Evolutionary conservation across 2,113 vertebrate species (phyloP), one percentile per base, ranked within the genome.

Genomic region (Nannobrachium achirus): DNA sequence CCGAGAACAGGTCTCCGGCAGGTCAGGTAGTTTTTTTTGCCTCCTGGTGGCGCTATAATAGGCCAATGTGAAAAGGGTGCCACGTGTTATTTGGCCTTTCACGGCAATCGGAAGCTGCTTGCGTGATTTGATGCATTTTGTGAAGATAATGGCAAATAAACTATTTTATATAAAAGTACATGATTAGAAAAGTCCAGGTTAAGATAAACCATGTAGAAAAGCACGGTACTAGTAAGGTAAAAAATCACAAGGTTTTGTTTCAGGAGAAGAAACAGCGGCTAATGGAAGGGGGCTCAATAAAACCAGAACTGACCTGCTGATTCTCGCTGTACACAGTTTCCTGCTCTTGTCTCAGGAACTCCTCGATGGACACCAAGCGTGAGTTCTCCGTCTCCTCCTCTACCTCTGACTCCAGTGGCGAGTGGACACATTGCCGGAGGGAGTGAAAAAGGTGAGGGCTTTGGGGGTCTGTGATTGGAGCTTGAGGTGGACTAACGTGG

Each of bases 331-430:
- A 78, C 0, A 19, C 20, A 0, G 89, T 74, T 44, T 87, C 76
- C 51, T 86, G 76, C 67, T 89, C 85, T 66, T 84, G 89, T 41
- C 70, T 87, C 61, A 93, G 79, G 70, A 94, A 93, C 59, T 94
- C 92, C 18, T 94, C 92, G 0, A 93, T 93, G 61, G 93, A 93
- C 60, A 91, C 91, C 69, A 93, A 59, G 19, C 92, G 89, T 10
- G 78, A 80, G 42, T 86, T 93, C 71, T 89, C 87, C 41, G 15
- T 66, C 51, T 92, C 91, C 8, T 89, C 89, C 15, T 93, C 93
- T 0, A 84, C 57, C 60, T 93, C 92, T 0, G 92, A 93, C 66
- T 91, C 91, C 66, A 89, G 76, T 0, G 92, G 88, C 6, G 89
- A 92, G 7, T 74, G 55, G 79, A 80, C 83, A 39, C 72, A 78